These are phyloP conservation scores for Brienomyrus brachyistius DNA, from an alignment of 2,113 vertebrate species.

Conservation along the genomic window DNA sequence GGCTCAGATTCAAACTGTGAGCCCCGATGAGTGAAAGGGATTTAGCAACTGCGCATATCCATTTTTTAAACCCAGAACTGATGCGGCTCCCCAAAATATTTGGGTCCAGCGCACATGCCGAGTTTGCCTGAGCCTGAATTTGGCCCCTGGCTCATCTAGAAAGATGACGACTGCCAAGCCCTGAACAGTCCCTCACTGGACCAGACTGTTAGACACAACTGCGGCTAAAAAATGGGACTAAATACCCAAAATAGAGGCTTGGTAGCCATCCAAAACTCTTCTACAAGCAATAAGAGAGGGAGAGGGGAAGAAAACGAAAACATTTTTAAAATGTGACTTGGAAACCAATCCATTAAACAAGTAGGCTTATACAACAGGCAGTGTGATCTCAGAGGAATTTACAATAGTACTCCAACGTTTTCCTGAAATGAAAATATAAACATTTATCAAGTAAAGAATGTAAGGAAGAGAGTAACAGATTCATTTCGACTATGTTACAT, in stretches of 20 bases:
- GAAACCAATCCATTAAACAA: background rate
- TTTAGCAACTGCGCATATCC: background rate
- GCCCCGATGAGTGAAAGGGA: background rate
- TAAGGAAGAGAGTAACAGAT: conserved; percentile 3
- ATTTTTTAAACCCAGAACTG: background rate
- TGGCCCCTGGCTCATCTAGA: background rate
- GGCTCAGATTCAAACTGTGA: background rate
- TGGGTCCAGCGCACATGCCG: background rate
- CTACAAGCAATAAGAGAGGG: background rate
- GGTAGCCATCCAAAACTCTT: background rate
- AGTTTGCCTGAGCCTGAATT: background rate
- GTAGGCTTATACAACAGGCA: background rate
- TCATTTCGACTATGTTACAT: background rate
- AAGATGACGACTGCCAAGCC: background rate
- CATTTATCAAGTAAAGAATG: background rate
- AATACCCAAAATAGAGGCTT: background rate
- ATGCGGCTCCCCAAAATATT: background rate
- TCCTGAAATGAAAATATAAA: background rate
- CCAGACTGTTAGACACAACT: conserved; percentile 11
- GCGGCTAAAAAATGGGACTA: conserved; percentile 6
- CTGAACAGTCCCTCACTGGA: background rate
- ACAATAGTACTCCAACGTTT: background rate
- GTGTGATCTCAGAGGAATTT: background rate
- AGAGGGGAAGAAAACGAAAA: background rate
- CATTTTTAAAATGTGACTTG: conserved; percentile 4